Conservation (phyloP, 2,888 invertebrate species). For the Dendrolimus pini region DNA sequence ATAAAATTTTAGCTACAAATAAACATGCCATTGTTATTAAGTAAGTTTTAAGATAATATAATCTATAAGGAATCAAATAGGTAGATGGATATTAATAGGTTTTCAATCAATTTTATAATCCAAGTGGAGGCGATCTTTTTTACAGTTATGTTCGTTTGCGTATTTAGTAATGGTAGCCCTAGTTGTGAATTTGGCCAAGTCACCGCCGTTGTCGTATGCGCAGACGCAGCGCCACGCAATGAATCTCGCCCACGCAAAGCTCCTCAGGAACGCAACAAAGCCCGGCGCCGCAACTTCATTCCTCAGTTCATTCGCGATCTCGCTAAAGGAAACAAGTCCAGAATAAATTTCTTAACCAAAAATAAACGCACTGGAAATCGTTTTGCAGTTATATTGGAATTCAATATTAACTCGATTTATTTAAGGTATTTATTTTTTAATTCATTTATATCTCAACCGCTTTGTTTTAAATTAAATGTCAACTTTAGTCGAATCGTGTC, state of each 20-base stretch:
- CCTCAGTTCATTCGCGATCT: conserved; percentile 61
- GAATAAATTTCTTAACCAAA: conserved; percentile 8
- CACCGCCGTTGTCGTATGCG: conserved; percentile 25
- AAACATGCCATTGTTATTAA: too few species aligned
- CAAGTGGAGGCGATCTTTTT: too few species aligned
- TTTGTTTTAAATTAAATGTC: too few species aligned
- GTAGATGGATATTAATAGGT: too few species aligned
- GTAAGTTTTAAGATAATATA: too few species aligned
- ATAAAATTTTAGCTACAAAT: too few species aligned
- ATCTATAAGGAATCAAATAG: too few species aligned
- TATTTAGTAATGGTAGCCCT: too few species aligned
- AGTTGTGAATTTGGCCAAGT: conserved; percentile 28
- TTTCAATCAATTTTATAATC: too few species aligned
- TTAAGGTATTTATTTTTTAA: conserved; percentile 9
- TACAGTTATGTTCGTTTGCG: too few species aligned
- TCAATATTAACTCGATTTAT: conserved; percentile 8
- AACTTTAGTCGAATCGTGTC: too few species aligned
- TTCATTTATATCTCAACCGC: too few species aligned
- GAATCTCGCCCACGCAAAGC: conserved; percentile 55
- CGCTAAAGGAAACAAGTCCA: conserved; percentile 47
- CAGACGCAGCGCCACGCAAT: conserved; percentile 35
- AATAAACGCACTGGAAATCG: conserved; percentile 9
- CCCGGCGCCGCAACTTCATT: conserved; percentile 32
- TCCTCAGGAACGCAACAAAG: conserved; percentile 48
- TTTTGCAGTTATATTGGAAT: conserved; percentile 13